Evolutionary conservation across 2,888 invertebrate genomes (phyloP).

Genomic region (Conchocele bisecta): DNA sequence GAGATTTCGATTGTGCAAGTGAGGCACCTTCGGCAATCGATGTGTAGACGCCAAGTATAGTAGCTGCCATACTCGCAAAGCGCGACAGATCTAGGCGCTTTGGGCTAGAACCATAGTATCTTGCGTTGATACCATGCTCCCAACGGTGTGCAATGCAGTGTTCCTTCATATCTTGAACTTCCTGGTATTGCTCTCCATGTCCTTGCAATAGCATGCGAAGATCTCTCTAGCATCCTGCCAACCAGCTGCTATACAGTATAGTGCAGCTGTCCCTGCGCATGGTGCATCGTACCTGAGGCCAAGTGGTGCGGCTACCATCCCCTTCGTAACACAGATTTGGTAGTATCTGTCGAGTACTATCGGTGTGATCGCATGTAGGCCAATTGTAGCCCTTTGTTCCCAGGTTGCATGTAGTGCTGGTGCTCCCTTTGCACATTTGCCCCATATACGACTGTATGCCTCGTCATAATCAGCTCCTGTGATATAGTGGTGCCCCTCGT

Average conservation of each 20-base stretch:
- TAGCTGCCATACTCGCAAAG: not conserved
- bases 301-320: not conserved
- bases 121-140: not conserved
- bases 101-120: not conserved
- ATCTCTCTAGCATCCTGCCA: not conserved
- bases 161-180: not conserved
- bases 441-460: not conserved
- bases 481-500: not conserved
- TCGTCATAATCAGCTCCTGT: constrained; percentile 1
- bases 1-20: not conserved
- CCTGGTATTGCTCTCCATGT: not conserved
- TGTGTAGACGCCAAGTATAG: not conserved
- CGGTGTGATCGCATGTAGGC: not conserved
- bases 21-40: not conserved
- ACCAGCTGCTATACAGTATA: not conserved
- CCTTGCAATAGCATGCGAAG: not conserved
- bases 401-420: not conserved
- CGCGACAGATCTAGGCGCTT: not conserved
- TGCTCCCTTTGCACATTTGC: not conserved
- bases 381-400: not conserved
- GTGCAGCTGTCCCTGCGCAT: not conserved
- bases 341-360: not conserved
- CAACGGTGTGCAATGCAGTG: not conserved
- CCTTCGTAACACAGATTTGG: not conserved
- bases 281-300: not conserved